Base-by-base conservation (phyloP, 2,888 invertebrate species). In the Sinopyrophorus schimmeli region DNA sequence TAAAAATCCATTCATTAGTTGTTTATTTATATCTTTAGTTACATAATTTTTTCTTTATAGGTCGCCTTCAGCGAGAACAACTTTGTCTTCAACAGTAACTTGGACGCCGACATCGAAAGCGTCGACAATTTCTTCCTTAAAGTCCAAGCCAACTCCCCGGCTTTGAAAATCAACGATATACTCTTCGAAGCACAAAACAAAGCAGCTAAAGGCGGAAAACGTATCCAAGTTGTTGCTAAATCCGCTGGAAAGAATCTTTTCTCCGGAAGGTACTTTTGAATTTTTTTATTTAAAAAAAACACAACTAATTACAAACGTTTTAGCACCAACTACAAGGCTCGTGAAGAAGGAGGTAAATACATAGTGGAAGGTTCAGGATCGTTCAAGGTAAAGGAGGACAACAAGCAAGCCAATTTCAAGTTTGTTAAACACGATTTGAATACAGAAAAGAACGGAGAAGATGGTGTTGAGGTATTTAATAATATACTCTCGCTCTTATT, bases 281-380 rank as follows among this genome's bases (percentile, higher is more conserved):
- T 18, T 18, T 18, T 18, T 18, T 18, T 18, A 18, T 6, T 18
- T 18, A 18, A 18, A 6, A 4, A 18, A 5, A 5, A 5, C 5
- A 6, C 18, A 4, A 18, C 18, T 18, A 55, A 37, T 55, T 60
- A 4, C 6, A 18, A 18, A 18, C 18, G 4, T 31, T 16, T 27
- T 58, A 84, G 82, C 64, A 84, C 86, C 1, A 82, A 79, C 3
- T 89, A 84, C 70, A 81, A 81, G 49, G 79, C 83, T 50, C 84
- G 86, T 55, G 82, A 84, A 47, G 87, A 87, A 67, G 83, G 80
- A 18, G 81, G 81, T 7, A 87, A 87, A 67, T 77, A 80, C 38
- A 83, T 86, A 41, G 76, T 89, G 4, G 89, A 90, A 67, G 90
- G 89, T 1, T 83, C 82, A 4, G 90, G 90, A 1, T 81, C 80